Percentiles rank a stretch among this genome's conserved stretches.
phyloP scores from a whole-genome alignment of 2,113 vertebrate species.

The Oncorhynchus keta region DNA sequence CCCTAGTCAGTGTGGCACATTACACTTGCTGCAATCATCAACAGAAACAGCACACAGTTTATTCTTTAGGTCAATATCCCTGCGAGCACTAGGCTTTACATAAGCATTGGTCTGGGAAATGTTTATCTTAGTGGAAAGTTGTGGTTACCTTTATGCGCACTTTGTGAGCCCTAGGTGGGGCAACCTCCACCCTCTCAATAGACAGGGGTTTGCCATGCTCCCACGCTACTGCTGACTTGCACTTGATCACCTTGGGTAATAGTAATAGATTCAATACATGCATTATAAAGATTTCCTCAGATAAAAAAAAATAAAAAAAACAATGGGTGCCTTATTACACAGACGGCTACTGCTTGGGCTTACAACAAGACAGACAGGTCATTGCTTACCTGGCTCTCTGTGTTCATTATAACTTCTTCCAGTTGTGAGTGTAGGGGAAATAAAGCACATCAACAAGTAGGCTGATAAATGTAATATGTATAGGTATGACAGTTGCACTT shows the following conservation, averaged over 20 bases:
- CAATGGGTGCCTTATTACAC: too few species aligned
- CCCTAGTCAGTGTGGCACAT: slow-evolving; percentile 79
- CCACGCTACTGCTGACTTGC: slow-evolving; percentile 66
- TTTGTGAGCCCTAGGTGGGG: slow-evolving; percentile 69
- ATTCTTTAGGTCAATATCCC: too few species aligned
- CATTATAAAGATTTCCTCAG: not conserved
- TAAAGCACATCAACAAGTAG: not conserved
- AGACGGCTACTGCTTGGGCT: not conserved
- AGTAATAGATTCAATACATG: not conserved
- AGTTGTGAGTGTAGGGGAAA: not conserved
- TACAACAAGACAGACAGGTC: not conserved
- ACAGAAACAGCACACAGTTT: not conserved
- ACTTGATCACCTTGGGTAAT: slow-evolving; percentile 62
- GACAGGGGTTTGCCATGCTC: slow-evolving; percentile 50
- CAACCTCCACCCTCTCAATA: slow-evolving; percentile 66
- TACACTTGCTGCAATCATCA: slow-evolving; percentile 67
- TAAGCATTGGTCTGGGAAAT: too few species aligned
- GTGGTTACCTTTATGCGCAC: slow-evolving; percentile 60
- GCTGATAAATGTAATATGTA: not conserved
- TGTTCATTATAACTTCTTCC: slow-evolving; percentile 32
- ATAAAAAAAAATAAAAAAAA: too few species aligned
- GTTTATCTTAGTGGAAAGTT: not conserved
- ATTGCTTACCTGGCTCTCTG: slow-evolving; percentile 40
- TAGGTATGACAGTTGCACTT: not conserved
- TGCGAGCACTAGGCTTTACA: too few species aligned